A percentile compares a stretch with the other conserved stretches of the same genome.
Conservation (phyloP, 2,888 invertebrate genomes). For the Eulithis testata region DNA sequence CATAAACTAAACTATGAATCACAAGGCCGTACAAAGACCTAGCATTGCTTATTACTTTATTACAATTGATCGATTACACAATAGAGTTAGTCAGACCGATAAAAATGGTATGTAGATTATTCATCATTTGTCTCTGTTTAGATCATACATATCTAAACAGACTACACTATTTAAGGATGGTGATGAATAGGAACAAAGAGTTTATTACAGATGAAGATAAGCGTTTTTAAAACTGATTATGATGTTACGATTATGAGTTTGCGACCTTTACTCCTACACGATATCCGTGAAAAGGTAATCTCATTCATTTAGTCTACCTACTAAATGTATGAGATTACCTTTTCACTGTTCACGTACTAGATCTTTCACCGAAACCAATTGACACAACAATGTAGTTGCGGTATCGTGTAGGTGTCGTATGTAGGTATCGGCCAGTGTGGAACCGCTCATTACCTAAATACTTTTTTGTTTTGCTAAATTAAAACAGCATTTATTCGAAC, state of each 20-base stretch:
- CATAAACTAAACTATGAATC: slow-evolving; percentile 44
- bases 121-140: neutral
- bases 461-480: neutral
- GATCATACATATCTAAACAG: slow-evolving; percentile 13
- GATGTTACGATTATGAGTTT: no score
- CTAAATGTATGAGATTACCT: no score
- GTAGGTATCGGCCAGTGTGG: no score
- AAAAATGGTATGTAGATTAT: slow-evolving; percentile 22
- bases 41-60: slow-evolving; percentile 49
- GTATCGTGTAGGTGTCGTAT: no score
- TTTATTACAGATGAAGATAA: slow-evolving; percentile 19
- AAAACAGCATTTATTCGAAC: neutral
- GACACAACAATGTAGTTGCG: no score
- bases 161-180: slow-evolving; percentile 13
- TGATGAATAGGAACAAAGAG: slow-evolving; percentile 35
- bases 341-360: no score
- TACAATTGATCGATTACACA: slow-evolving; percentile 54
- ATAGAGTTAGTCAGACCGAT: slow-evolving; percentile 51
- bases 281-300: no score
- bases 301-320: no score
- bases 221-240: slow-evolving; percentile 2
- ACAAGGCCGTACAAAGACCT: slow-evolving; percentile 51
- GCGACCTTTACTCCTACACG: no score
- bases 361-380: no score
- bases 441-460: no score